Percentiles rank a stretch among this genome's conserved stretches.
phyloP scores from a whole-genome alignment of 2,888 invertebrate species.

The Bellardia pandia region DNA sequence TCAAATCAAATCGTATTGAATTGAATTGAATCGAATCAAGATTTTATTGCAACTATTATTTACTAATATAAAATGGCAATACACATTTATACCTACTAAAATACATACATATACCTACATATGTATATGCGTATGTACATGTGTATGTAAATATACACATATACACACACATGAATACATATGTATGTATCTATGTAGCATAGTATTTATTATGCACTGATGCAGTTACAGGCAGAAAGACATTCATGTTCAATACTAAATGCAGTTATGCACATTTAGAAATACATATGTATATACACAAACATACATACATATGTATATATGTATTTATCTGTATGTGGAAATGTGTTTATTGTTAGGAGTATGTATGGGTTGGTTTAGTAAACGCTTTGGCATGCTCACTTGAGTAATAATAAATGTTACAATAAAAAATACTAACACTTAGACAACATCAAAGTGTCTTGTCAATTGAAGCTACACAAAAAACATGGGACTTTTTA shows the following conservation, averaged over 20 bases:
- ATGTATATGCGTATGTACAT: background rate
- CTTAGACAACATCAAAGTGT: constrained; percentile 55
- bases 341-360: no score
- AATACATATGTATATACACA: no score
- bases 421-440: constrained; percentile 57
- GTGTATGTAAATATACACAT: background rate
- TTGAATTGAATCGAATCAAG: constrained; percentile 36
- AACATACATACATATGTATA: background rate
- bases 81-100: background rate
- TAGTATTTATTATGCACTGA: background rate
- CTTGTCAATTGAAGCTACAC: constrained; percentile 52
- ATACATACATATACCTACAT: background rate
- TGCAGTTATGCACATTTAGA: constrained; percentile 29
- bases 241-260: constrained; percentile 13
- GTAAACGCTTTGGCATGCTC: constrained; percentile 43
- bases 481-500: background rate
- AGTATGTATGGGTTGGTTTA: background rate
- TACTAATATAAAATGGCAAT: background rate
- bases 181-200: background rate
- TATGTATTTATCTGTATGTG: background rate
- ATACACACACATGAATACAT: background rate
- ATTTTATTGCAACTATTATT: constrained; percentile 21
- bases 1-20: constrained; percentile 31
- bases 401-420: constrained; percentile 60
- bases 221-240: constrained; percentile 20